Base-by-base conservation (phyloP, 1,140 invertebrate genomes). In the Drosophila dunni region DNA sequence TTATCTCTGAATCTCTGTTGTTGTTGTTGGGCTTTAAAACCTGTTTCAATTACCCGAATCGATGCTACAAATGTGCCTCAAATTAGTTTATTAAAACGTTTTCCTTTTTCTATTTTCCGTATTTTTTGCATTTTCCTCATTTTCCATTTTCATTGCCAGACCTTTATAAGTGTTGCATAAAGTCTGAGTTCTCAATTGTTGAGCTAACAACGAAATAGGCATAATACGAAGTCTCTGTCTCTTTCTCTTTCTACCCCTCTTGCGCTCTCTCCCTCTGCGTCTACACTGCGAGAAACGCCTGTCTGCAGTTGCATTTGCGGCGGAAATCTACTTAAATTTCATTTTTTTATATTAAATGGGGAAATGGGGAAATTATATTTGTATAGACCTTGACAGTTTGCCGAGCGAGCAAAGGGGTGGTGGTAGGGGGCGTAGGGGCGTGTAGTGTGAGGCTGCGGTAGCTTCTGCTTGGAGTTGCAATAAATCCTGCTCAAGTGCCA, bases 401-500 rank as follows among this genome's bases (percentile, higher is more conserved):
- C 24, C 24, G 24, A 29, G 4, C 0, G 57, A 15, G 44, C 46
- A 36, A 53, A 60, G 60, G 38, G 17, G 33, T 38, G 45, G 17
- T 13, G 24, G 24, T 29, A 2, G 24, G 24, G 6, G 24, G 24
- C 5, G 24, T 4, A 3, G 7, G 7, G 34, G 48, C 36, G 38
- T n/a, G 40, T 17, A 56, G 48, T 36, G 40, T 57, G 48, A 51
- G 34, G 10, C 15, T 38, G 61, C 17, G 2, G 10, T 33, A n/a
- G 24, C 34, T 36, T 29, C 24, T 20, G 57, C 42, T 60, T 8
- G n/a, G 13, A 53, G 29, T 15, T 51, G 57, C 57, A 56, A 69
- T 72, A 75, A 77, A 65, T 67, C 75, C 67, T 71, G 54, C 57
- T 82, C 75, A 82, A 86, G 82, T 88, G 83, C 62, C 63, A 50